Conservation (phyloP, 2,888 invertebrate species). For the Willowsia nigromaculata region DNA sequence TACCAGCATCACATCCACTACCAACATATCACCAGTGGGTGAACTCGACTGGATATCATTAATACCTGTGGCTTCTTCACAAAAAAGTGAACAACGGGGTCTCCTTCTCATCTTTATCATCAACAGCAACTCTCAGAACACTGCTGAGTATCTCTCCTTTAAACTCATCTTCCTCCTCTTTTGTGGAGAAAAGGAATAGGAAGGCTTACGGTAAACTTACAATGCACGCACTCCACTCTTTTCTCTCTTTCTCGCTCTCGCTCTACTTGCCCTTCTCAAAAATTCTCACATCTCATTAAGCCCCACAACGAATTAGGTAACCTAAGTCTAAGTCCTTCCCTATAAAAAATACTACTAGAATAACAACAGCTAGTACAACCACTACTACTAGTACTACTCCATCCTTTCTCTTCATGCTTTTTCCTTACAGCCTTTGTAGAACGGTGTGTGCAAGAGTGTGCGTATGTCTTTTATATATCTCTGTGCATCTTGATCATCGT, state of each 20-base stretch:
- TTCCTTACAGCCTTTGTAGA: background rate
- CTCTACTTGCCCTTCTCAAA: constrained; percentile 3
- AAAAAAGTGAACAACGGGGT: constrained; percentile 54
- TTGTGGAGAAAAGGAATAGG: background rate
- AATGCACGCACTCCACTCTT: background rate
- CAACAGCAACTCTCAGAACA: background rate
- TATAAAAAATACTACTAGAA: background rate
- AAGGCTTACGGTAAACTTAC: constrained; percentile 12
- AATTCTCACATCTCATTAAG: constrained; percentile 64
- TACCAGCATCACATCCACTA: background rate
- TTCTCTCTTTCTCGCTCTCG: background rate
- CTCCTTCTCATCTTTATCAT: background rate
- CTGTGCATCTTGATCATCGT: background rate
- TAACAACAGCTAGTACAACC: background rate
- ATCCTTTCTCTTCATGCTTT: background rate
- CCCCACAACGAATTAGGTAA: constrained; percentile 35
- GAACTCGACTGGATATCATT: constrained; percentile 64
- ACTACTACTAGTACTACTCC: background rate
- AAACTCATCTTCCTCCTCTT: background rate
- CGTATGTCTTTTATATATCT: background rate
- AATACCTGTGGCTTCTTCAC: constrained; percentile 68
- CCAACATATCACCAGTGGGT: background rate
- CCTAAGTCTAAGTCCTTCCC: background rate
- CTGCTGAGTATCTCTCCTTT: background rate
- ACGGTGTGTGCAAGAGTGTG: background rate